Percentiles rank a stretch among this genome's conserved stretches.
These are phyloP conservation scores for Valencia hispanica DNA, from an alignment of 2,797 vertebrate genomes.

Conservation along the genomic window DNA sequence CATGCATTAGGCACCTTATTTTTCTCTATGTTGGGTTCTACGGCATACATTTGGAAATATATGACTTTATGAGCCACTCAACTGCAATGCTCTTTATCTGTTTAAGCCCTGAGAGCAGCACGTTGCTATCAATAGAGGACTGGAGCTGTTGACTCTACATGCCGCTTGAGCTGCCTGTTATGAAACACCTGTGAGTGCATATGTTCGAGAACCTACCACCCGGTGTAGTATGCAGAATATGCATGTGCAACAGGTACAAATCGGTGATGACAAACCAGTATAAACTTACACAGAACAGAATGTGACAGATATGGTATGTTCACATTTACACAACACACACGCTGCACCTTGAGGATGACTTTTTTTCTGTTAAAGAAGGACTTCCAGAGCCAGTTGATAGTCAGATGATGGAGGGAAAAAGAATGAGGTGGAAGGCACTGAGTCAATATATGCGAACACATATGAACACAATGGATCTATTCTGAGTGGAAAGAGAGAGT, in stretches of 20 bases:
- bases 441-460: slow-evolving; percentile 45
- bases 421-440: slow-evolving; percentile 51
- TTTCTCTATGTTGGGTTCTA: not conserved
- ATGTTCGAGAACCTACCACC: slow-evolving; percentile 26
- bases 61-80: slow-evolving; percentile 3
- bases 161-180: slow-evolving; percentile 47
- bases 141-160: slow-evolving; percentile 45
- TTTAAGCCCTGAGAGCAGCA: slow-evolving; percentile 32
- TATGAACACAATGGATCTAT: slow-evolving; percentile 64
- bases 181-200: slow-evolving; percentile 48
- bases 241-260: slow-evolving; percentile 17
- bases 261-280: slow-evolving; percentile 15
- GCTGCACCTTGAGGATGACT: slow-evolving; percentile 60
- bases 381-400: slow-evolving; percentile 68
- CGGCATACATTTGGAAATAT: not conserved
- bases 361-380: slow-evolving; percentile 60
- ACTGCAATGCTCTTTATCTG: slow-evolving; percentile 41
- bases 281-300: slow-evolving; percentile 20
- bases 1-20: not conserved
- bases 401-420: slow-evolving; percentile 51
- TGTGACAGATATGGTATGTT: slow-evolving; percentile 27
- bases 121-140: slow-evolving; percentile 50
- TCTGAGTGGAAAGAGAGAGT: slow-evolving; percentile 65
- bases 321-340: slow-evolving; percentile 28
- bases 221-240: slow-evolving; percentile 15